These are phyloP conservation scores for Apis florea DNA, from an alignment of 1,140 invertebrate species.

Conservation along the genomic window DNA sequence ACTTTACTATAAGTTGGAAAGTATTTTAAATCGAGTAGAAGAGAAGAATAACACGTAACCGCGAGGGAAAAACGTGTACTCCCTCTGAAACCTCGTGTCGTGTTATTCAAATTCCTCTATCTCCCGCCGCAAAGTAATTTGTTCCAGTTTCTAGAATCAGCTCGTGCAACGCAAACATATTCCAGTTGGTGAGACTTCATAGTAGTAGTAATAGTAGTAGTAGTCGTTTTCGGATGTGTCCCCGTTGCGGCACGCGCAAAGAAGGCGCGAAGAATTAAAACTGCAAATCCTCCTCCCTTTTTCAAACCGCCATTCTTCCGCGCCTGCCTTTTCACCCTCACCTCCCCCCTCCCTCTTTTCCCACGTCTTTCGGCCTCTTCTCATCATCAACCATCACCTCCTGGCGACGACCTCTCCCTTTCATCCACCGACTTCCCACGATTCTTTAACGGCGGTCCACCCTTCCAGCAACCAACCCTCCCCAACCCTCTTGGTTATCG, in stretches of 20 bases:
- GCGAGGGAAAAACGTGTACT: neutral
- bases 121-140: neutral
- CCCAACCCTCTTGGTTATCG: too few relatives aligned
- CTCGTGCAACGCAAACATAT: neutral
- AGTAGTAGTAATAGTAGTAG: too few relatives aligned
- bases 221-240: conserved; percentile 11
- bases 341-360: neutral
- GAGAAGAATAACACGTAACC: neutral
- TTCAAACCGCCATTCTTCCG: neutral
- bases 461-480: conserved; percentile 6
- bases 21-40: neutral
- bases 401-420: conserved; percentile 27
- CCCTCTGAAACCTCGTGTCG: neutral
- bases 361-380: neutral
- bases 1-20: too few relatives aligned
- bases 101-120: conserved; percentile 6
- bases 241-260: conserved; percentile 9
- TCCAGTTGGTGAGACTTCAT: too few relatives aligned
- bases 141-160: neutral
- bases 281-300: conserved; percentile 20
- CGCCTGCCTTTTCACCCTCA: neutral
- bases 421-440: conserved; percentile 22
- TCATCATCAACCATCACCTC: conserved; percentile 43
- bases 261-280: conserved; percentile 40
- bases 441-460: conserved; percentile 29